phyloP scores from a whole-genome alignment of 2,797 vertebrate genomes.

The Macroramphosus scolopax region DNA sequence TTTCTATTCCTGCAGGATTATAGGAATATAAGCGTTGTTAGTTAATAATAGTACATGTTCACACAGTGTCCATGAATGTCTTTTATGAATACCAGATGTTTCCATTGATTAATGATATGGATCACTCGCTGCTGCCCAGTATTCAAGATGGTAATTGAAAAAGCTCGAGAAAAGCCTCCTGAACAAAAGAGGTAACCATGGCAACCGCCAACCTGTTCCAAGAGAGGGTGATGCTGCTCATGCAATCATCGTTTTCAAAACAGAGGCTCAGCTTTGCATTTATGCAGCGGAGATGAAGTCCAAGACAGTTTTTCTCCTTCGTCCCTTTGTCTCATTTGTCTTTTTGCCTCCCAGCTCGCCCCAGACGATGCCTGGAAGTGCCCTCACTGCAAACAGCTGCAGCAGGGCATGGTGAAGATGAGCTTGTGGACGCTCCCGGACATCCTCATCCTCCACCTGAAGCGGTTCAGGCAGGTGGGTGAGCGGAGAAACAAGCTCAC shows the following conservation, averaged over 20 bases:
- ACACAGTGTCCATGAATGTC: no score
- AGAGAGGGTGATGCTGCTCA: neutral
- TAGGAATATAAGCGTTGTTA: no score
- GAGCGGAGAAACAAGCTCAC: conserved; percentile 90
- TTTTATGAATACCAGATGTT: no score
- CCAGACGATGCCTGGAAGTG: conserved; percentile 91
- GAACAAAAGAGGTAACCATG: conserved; percentile 10
- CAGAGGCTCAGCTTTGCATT: no score
- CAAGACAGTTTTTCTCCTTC: no score
- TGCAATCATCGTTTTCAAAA: neutral
- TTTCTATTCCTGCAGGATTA: no score
- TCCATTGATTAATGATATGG: no score
- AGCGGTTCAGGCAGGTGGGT: conserved; percentile 85
- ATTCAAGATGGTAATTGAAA: neutral
- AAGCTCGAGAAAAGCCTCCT: neutral
- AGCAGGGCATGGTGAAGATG: conserved; percentile 89
- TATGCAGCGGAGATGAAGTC: no score
- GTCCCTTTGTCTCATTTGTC: no score
- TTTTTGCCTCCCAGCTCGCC: no score
- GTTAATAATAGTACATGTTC: no score
- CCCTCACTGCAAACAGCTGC: conserved; percentile 86
- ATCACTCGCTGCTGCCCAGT: no score
- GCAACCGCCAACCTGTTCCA: conserved; percentile 8
- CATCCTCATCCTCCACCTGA: conserved; percentile 92
- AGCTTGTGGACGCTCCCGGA: conserved; percentile 90